These are phyloP conservation scores for Eonycteris spelaea DNA, from an alignment of 2,113 vertebrate species.

Conservation along the genomic window DNA sequence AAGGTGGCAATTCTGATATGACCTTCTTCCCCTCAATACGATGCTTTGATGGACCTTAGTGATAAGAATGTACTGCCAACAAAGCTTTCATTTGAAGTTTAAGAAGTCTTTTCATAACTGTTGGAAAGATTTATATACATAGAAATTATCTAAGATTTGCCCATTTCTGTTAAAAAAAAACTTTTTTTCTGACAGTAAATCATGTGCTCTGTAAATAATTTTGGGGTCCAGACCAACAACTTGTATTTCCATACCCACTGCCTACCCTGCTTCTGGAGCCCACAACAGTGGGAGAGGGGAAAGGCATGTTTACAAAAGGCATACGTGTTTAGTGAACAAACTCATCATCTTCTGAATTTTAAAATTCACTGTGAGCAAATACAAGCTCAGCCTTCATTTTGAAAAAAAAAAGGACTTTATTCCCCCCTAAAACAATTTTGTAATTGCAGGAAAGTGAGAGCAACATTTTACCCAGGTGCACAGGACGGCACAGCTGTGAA, in stretches of 20 bases:
- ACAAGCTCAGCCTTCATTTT: not conserved
- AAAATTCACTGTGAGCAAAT: slow-evolving; percentile 29
- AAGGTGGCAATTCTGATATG: not conserved
- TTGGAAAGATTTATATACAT: slow-evolving; percentile 51
- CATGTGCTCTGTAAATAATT: slow-evolving; percentile 66
- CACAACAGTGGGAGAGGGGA: not conserved
- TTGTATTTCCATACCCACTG: slow-evolving; percentile 9
- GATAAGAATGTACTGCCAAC: not conserved
- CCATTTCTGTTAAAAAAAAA: slow-evolving; percentile 25
- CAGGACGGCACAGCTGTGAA: not conserved
- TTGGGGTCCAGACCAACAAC: slow-evolving; percentile 51
- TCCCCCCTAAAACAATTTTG: not conserved
- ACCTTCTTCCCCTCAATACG: not conserved
- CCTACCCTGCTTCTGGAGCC: not conserved
- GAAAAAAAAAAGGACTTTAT: not conserved
- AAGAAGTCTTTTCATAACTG: slow-evolving; percentile 62
- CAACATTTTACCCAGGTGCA: not conserved
- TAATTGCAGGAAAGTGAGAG: not conserved
- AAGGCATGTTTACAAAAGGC: not conserved
- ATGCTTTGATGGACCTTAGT: slow-evolving; percentile 35
- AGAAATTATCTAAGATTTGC: slow-evolving; percentile 57
- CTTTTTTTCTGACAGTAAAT: slow-evolving; percentile 53
- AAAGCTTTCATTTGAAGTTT: slow-evolving; percentile 52
- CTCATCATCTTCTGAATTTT: slow-evolving; percentile 38
- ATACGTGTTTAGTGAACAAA: slow-evolving; percentile 49